Conservation (phyloP, 1,140 invertebrate genomes). For the Calephelis virginiensis region DNA sequence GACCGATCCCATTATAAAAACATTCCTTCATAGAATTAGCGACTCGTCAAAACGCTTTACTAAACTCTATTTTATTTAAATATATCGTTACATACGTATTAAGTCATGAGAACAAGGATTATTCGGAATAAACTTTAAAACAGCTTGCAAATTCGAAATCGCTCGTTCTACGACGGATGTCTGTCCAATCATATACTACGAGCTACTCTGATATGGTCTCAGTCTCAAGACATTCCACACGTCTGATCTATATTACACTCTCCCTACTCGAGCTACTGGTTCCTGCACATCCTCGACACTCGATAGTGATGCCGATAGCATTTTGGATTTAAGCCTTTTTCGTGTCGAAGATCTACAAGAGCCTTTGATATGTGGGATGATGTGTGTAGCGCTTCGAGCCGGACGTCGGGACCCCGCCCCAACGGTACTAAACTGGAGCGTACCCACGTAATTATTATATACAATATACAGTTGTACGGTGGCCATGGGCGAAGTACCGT, state of each 20-base stretch:
- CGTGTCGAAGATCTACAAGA: conserved; percentile 55
- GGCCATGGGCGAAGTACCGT: conserved; percentile 56
- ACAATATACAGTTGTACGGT: conserved; percentile 72
- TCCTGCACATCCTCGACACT: conserved; percentile 53
- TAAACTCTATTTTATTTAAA: conserved; percentile 64
- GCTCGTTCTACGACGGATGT: conserved; percentile 69
- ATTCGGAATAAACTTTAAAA: conserved; percentile 57
- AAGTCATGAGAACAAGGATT: conserved; percentile 62
- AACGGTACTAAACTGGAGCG: conserved; percentile 65
- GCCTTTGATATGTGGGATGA: conserved; percentile 74
- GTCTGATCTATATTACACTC: conserved; percentile 71
- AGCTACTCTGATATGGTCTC: conserved; percentile 74
- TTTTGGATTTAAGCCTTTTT: background rate
- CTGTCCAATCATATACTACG: conserved; percentile 48
- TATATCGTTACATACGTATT: conserved; percentile 59
- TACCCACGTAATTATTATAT: conserved; percentile 70
- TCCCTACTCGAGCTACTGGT: conserved; percentile 70
- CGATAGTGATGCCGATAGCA: background rate
- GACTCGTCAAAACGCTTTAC: conserved; percentile 67
- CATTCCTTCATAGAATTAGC: conserved; percentile 73
- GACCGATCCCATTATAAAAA: conserved; percentile 60
- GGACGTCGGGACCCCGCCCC: conserved; percentile 50
- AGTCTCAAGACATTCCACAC: conserved; percentile 75
- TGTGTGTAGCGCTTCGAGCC: conserved; percentile 68
- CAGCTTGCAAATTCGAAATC: conserved; percentile 50